phyloP scores from a whole-genome alignment of 2,888 invertebrate species.

The Trichopria drosophilae region DNA sequence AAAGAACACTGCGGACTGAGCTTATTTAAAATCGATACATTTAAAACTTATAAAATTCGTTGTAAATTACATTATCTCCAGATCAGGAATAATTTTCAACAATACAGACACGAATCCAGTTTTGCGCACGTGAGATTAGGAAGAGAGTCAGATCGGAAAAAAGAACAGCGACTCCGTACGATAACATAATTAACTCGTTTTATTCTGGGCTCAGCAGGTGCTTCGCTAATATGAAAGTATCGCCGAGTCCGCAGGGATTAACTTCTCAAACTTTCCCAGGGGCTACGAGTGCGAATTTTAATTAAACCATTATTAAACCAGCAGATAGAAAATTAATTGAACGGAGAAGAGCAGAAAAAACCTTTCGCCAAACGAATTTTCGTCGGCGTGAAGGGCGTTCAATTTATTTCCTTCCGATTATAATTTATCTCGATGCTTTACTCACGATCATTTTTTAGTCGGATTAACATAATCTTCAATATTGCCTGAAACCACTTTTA shows the following conservation, averaged over 20 bases:
- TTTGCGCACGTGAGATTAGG: conserved; percentile 1
- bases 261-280: conserved; percentile 51
- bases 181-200: conserved; percentile 50
- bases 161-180: conserved; percentile 26
- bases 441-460: too few species aligned
- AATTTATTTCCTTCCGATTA: too few species aligned
- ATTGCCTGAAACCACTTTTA: too few species aligned
- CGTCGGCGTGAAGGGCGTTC: too few species aligned
- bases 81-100: conserved; percentile 10
- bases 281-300: conserved; percentile 45
- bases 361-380: too few species aligned
- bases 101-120: conserved; percentile 2
- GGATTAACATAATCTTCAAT: too few species aligned
- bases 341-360: too few species aligned
- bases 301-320: conserved; percentile 51
- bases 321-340: conserved; percentile 42
- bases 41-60: too few species aligned
- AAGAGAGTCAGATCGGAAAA: conserved; percentile 11
- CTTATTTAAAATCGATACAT: too few species aligned
- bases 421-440: too few species aligned
- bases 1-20: too few species aligned
- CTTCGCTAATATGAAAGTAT: conserved; percentile 50
- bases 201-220: conserved; percentile 43
- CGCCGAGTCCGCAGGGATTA: conserved; percentile 46
- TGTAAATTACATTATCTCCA: too few species aligned